A percentile compares a stretch with the other conserved stretches of the same genome.
Evolutionary conservation across 2,888 invertebrate genomes (phyloP).

Genomic region (Sipha maydis): DNA sequence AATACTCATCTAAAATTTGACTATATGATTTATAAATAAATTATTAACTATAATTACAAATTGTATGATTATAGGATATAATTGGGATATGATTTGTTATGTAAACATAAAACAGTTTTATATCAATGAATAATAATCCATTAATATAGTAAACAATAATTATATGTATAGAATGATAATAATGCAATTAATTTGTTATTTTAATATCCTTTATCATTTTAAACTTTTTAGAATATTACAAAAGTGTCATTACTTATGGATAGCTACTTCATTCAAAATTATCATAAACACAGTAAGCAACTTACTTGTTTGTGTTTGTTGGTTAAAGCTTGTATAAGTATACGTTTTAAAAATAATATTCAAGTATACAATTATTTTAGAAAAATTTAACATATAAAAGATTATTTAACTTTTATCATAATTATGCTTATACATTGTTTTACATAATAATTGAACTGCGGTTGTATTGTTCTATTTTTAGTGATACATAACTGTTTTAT

Average conservation of each 20-base stretch:
- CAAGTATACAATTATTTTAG: neutral
- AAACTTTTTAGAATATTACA: constrained; percentile 39
- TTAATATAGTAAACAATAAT: neutral
- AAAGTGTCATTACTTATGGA: constrained; percentile 11
- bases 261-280: constrained; percentile 44
- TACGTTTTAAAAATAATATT: neutral
- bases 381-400: neutral
- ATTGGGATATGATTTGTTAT: constrained; percentile 25
- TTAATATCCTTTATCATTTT: neutral
- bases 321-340: constrained; percentile 30
- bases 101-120: neutral
- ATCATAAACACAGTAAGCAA: constrained; percentile 32
- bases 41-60: constrained; percentile 5
- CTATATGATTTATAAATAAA: neutral
- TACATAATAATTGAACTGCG: too few species aligned
- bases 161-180: constrained; percentile 5
- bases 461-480: too few species aligned
- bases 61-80: neutral
- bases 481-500: too few species aligned
- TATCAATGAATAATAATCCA: constrained; percentile 11
- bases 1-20: neutral
- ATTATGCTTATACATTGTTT: too few species aligned
- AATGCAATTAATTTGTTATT: neutral
- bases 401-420: too few species aligned
- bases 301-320: constrained; percentile 45